Base-by-base conservation (phyloP, 2,888 invertebrate species). In the Alloplasta piceator region DNA sequence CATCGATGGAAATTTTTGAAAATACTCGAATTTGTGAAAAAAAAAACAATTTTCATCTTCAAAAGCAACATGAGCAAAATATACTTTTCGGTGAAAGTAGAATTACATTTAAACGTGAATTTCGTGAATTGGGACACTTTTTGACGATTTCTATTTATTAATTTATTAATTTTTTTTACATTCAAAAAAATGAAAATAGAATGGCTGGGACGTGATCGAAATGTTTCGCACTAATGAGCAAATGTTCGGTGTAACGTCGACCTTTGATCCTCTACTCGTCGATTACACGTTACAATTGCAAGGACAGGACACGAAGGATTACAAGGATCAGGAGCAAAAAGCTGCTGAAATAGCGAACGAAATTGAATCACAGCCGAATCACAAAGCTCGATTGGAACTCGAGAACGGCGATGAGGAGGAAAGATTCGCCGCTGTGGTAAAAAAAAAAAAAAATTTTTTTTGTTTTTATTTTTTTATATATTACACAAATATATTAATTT, bases 171-270 rank as follows among this genome's bases (percentile, higher is more conserved):
- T 48, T 6, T 39, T 52, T 43, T 41, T 14, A 36, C 43, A 36
- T n/a, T n/a, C n/a, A n/a, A n/a, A n/a, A n/a, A n/a, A 48, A 87
- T 85, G 71, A 6, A 26, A 63, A 60, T 84, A 93, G 92, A 98
- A 98, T 93, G 99, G 99, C 78, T 99, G 99, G 99, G 98, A 98
- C 93, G 96, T 97, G 1, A 96, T 96, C 92, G 98, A 99, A 86
- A 99, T 99, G 99, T 99, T 99, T 93, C 94, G 96, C 84, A 97
- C 96, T 92, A 99, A 99, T 93, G 97, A 98, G 92, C 95, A 95
- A 90, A 95, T 96, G 85, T 98, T 98, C 92, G 98, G 98, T 72
- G 98, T 99, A 7, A 96, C 96, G 88, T 97, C 98, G 85, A 98
- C 98, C 2, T 99, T 97, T 92, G 98, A 98, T 91, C 97, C 98